phyloP scores from a whole-genome alignment of 2,888 invertebrate species.

The Drosophila infuscata region DNA sequence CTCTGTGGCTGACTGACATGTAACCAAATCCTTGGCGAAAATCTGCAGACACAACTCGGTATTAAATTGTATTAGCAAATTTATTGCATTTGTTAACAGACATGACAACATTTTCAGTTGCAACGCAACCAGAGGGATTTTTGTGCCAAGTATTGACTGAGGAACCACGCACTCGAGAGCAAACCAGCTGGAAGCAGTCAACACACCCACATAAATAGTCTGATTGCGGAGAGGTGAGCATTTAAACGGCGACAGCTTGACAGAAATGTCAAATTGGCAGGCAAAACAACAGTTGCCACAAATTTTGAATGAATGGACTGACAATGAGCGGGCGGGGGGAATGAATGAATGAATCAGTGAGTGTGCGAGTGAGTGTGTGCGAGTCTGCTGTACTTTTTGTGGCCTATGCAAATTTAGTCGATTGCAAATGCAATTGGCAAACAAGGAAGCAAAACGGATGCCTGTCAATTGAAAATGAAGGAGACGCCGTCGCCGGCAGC shows the following conservation, averaged over 20 bases:
- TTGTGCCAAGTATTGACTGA: constrained; percentile 6
- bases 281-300: constrained; percentile 66
- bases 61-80: constrained; percentile 75
- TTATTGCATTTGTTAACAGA: constrained; percentile 73
- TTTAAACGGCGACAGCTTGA: constrained; percentile 50
- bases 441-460: constrained; percentile 72
- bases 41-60: constrained; percentile 37
- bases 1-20: constrained; percentile 16
- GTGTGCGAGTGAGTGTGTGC: constrained; percentile 23
- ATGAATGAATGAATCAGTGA: constrained; percentile 55
- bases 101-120: constrained; percentile 68
- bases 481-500: constrained; percentile 29
- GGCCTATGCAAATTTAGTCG: constrained; percentile 59
- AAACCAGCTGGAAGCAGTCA: constrained; percentile 54
- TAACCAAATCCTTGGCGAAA: constrained; percentile 46
- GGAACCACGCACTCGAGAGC: constrained; percentile 56
- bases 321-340: constrained; percentile 1
- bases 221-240: not conserved
- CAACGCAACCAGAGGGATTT: constrained; percentile 23
- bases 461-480: constrained; percentile 72
- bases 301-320: constrained; percentile 71
- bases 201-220: constrained; percentile 45
- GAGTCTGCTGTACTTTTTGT: constrained; percentile 36
- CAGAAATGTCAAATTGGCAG: constrained; percentile 77
- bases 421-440: constrained; percentile 72